A percentile compares a stretch with the other conserved stretches of the same genome.
phyloP scores from a whole-genome alignment of 2,797 vertebrate species.

The Cossypha caffra region DNA sequence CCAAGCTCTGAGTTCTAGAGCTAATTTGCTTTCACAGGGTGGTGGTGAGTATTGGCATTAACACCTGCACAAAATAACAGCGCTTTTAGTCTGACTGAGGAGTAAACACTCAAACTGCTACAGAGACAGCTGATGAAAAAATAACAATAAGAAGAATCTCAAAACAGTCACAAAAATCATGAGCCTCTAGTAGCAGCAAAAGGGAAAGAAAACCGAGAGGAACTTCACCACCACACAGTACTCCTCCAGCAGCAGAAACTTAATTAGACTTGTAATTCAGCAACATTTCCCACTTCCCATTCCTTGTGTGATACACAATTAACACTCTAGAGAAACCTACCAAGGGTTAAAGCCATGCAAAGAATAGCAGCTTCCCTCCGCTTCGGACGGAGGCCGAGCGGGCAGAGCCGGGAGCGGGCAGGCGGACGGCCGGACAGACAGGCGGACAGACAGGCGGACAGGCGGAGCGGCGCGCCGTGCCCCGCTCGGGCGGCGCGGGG shows the following conservation, averaged over 20 bases:
- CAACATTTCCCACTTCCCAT: neutral
- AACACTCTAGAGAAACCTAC: neutral
- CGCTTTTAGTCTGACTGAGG: neutral
- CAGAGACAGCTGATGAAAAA: neutral
- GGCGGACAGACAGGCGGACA: too few species aligned
- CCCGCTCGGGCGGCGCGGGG: too few species aligned
- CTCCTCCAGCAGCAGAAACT: constrained; percentile 22
- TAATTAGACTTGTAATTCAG: constrained; percentile 2
- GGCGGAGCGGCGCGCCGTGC: too few species aligned
- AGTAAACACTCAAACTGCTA: neutral
- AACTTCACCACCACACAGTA: neutral
- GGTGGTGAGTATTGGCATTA: neutral
- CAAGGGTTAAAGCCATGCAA: neutral
- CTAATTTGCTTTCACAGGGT: neutral
- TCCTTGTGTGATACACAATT: neutral
- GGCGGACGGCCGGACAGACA: too few species aligned
- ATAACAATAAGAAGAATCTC: neutral
- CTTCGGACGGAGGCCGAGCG: neutral
- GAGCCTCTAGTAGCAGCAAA: neutral
- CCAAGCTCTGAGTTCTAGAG: neutral
- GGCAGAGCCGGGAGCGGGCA: neutral
- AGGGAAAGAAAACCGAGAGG: neutral
- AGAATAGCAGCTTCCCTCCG: neutral
- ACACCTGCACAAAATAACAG: neutral
- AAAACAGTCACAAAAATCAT: neutral